These are phyloP conservation scores for Drosophila asahinai DNA, from an alignment of 1,140 invertebrate species.

Conservation along the genomic window DNA sequence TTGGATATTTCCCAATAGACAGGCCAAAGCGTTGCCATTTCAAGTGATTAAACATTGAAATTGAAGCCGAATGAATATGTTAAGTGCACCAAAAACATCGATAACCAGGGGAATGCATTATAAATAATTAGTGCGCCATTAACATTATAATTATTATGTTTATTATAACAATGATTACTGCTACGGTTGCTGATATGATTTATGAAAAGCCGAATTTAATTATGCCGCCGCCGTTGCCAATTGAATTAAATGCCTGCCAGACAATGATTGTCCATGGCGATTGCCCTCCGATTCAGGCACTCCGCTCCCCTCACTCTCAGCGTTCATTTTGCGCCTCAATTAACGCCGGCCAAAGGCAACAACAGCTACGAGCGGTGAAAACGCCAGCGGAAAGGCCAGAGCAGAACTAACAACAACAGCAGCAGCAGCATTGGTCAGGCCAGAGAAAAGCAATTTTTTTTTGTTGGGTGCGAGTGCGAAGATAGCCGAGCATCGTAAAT, in stretches of 20 bases:
- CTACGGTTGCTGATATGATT: constrained; percentile 22
- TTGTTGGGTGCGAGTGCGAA: constrained; percentile 62
- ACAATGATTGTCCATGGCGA: constrained; percentile 30
- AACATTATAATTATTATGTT: constrained; percentile 25
- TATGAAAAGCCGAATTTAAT: constrained; percentile 50
- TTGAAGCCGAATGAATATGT: constrained; percentile 9
- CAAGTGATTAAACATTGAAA: constrained; percentile 11
- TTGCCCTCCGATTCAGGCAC: constrained; percentile 1
- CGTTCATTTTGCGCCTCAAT: constrained; percentile 54
- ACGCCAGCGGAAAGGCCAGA: constrained; percentile 24
- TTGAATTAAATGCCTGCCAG: constrained; percentile 58
- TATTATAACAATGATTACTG: constrained; percentile 29
- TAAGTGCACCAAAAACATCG: neutral
- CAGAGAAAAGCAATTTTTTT: constrained; percentile 48
- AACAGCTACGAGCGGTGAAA: constrained; percentile 1
- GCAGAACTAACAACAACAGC: constrained; percentile 20
- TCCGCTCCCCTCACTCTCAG: neutral
- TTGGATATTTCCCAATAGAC: neutral
- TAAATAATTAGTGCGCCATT: constrained; percentile 23
- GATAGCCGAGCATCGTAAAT: constrained; percentile 71
- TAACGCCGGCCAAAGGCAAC: constrained; percentile 44
- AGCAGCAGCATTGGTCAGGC: constrained; percentile 16
- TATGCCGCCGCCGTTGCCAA: constrained; percentile 39
- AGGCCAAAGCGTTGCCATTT: neutral
- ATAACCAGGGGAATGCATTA: constrained; percentile 10